Percentiles rank a stretch among this genome's conserved stretches.
These are phyloP conservation scores for Pocillopora grandis DNA, from an alignment of 92 coral and sea anemone genomes.

Conservation along the genomic window DNA sequence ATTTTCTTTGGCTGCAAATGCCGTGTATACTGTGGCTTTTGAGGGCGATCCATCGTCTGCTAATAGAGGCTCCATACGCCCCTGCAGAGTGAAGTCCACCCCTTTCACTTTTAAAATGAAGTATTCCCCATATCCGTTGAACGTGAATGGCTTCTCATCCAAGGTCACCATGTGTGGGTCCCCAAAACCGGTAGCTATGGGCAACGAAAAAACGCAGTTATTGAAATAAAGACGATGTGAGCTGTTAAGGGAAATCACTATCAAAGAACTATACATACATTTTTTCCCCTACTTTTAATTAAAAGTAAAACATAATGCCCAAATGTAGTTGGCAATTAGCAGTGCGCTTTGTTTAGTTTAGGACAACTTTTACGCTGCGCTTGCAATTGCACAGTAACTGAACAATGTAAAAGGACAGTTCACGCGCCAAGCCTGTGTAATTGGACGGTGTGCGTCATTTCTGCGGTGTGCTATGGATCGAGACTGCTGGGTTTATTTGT, in stretches of 20 bases:
- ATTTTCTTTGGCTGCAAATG: constrained; percentile 67
- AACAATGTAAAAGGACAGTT: too few species aligned
- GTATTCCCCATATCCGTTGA: constrained; percentile 88
- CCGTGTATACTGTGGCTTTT: constrained; percentile 74
- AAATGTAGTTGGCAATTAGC: too few species aligned
- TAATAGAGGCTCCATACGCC: constrained; percentile 83
- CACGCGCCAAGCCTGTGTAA: too few species aligned
- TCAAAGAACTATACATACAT: neutral
- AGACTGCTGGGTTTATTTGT: too few species aligned
- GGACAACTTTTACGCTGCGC: too few species aligned
- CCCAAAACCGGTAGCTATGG: constrained; percentile 79
- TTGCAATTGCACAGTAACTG: too few species aligned
- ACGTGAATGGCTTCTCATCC: constrained; percentile 87
- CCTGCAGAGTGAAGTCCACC: constrained; percentile 72
- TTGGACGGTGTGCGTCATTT: too few species aligned
- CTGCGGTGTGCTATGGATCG: too few species aligned
- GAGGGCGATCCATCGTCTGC: constrained; percentile 34
- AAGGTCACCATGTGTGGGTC: constrained; percentile 95
- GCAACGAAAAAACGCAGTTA: neutral
- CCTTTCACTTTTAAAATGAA: constrained; percentile 58
- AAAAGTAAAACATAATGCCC: too few species aligned
- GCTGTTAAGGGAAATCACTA: neutral
- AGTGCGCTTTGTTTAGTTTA: too few species aligned
- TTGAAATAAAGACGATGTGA: too few species aligned
- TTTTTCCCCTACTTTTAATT: too few species aligned